Conservation (phyloP, 2,113 vertebrate species). For the Excalfactoria chinensis region DNA sequence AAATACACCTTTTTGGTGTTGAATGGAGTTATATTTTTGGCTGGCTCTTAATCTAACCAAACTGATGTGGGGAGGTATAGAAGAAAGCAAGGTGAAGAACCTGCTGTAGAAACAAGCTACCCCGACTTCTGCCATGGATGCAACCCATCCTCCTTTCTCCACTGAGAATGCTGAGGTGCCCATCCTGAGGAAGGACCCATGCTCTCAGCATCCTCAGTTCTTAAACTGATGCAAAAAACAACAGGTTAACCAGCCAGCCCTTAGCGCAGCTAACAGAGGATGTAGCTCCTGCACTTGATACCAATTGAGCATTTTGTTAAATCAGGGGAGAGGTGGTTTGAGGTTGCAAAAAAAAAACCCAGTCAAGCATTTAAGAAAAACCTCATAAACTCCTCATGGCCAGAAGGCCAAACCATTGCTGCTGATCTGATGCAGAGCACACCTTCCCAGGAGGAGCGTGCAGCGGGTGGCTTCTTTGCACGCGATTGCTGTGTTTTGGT, state of each 20-base stretch:
- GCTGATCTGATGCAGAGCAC: not conserved
- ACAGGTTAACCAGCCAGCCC: not conserved
- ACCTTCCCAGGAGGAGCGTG: not conserved
- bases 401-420: not conserved
- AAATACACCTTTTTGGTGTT: not conserved
- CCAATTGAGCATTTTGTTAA: slow-evolving; percentile 3
- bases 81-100: not conserved
- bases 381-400: not conserved
- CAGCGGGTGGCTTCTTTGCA: not conserved
- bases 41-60: not conserved
- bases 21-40: not conserved
- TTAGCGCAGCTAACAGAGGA: not conserved
- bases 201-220: not conserved
- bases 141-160: not conserved
- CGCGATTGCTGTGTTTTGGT: not conserved
- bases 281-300: not conserved
- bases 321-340: not conserved
- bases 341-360: not conserved
- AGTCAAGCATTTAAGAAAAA: not conserved
- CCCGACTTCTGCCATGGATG: not conserved
- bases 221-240: not conserved
- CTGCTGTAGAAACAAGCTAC: not conserved
- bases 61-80: rapidly evolving
- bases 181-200: not conserved
- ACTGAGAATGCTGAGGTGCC: not conserved